phyloP scores from a whole-genome alignment of 2,113 vertebrate species.

The Dicerorhinus sumatrensis region DNA sequence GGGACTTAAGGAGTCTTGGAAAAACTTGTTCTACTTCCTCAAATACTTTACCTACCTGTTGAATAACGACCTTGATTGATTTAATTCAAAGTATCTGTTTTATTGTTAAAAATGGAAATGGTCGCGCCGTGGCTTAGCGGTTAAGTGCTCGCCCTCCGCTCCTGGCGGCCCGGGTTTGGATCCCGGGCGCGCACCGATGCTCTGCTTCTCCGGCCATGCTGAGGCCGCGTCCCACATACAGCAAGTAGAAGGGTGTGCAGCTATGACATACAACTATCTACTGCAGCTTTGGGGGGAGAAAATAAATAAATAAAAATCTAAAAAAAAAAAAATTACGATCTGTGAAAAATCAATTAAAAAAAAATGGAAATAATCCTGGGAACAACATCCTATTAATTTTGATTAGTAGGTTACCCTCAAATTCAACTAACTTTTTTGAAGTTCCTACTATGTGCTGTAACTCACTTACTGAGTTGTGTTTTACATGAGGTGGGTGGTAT shows the following conservation, averaged over 20 bases:
- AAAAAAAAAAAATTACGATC: too few relatives aligned
- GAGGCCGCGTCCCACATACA: too few relatives aligned
- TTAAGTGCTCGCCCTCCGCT: too few relatives aligned
- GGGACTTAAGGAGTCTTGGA: not conserved
- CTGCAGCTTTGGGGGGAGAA: too few relatives aligned
- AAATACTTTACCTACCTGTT: not conserved
- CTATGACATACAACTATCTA: too few relatives aligned
- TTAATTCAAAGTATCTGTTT: conserved; percentile 22
- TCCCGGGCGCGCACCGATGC: too few relatives aligned
- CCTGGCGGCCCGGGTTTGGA: too few relatives aligned
- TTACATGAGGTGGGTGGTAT: not conserved
- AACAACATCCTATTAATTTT: conserved; percentile 1
- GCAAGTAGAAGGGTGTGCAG: too few relatives aligned
- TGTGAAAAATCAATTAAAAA: too few relatives aligned
- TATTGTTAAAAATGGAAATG: conserved; percentile 10
- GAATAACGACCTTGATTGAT: not conserved
- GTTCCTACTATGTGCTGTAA: not conserved
- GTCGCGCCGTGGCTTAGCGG: too few relatives aligned
- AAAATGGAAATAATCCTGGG: not conserved
- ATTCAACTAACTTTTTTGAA: not conserved
- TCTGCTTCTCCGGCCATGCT: too few relatives aligned
- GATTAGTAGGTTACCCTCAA: not conserved
- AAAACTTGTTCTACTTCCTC: not conserved
- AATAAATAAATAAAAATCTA: too few relatives aligned
- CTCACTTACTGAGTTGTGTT: not conserved